Evolutionary conservation across 2,888 invertebrate species (phyloP), one percentile per base, ranked within the genome.

Genomic region (Erynnis tages): DNA sequence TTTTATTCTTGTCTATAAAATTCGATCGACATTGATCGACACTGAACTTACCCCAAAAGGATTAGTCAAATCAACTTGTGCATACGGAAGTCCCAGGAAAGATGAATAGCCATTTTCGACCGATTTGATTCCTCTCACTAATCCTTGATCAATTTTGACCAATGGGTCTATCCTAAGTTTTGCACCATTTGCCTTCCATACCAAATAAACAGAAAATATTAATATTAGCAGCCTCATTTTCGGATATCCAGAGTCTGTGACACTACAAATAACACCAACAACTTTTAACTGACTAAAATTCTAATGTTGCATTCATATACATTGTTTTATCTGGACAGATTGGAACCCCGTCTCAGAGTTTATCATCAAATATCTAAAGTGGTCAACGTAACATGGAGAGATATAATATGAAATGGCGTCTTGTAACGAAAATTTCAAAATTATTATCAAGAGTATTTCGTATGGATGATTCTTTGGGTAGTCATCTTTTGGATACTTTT

Each of bases 11-110:
- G 6, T 30, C 2, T 32, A 32, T n/a, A n/a, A n/a, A n/a, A n/a
- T n/a, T n/a, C n/a, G n/a, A n/a, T n/a, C n/a, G n/a, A n/a, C 19
- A 38, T n/a, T n/a, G n/a, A n/a, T n/a, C n/a, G n/a, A n/a, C n/a
- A n/a, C n/a, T n/a, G n/a, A n/a, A n/a, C 88, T 84, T 73, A 89
- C 89, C 44, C 89, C 87, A 56, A 89, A 89, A 14, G 88, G 89
- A 63, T 88, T 73, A 38, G 69, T 65, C 32, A 59, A 54, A 58
- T 87, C 77, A 8, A 89, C 77, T 56, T 66, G 59, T 13, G 86
- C 89, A 55, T 88, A 89, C 3, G 89, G 89, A 48, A 89, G 75
- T 38, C 89, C 89, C 38, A 86, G 61, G 58, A 89, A 89, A 35
- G 67, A 63, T 0, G 88, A 83, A 41, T 86, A 89, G 25, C 76